Conservation (phyloP, 2,888 invertebrate species). For the Ormyrus thymus region DNA sequence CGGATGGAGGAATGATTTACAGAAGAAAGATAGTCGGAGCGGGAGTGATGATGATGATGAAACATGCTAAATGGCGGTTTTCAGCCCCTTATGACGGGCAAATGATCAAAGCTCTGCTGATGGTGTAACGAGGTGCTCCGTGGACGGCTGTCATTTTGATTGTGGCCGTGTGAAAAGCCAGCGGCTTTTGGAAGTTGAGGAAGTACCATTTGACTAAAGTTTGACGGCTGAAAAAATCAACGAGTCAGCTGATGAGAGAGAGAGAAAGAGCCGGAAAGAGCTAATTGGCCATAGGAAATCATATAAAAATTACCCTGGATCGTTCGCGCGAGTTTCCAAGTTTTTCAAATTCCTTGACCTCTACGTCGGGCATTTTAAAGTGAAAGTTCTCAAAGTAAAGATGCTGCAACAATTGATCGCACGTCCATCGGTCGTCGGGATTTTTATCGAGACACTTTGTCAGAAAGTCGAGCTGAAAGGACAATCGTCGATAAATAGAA, state of each 20-base stretch:
- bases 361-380: constrained; percentile 86
- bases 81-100: constrained; percentile 84
- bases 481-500: background rate
- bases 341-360: constrained; percentile 80
- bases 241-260: background rate
- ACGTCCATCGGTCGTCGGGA: constrained; percentile 92
- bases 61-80: background rate
- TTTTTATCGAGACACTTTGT: constrained; percentile 97
- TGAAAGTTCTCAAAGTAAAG: constrained; percentile 93
- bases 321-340: constrained; percentile 78
- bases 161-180: constrained; percentile 74
- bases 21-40: background rate
- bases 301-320: constrained; percentile 77
- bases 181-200: constrained; percentile 82
- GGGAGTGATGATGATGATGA: background rate
- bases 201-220: constrained; percentile 79
- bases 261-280: background rate
- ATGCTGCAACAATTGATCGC: constrained; percentile 92
- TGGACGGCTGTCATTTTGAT: constrained; percentile 70
- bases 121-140: constrained; percentile 74
- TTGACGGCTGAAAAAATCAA: constrained; percentile 68
- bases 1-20: background rate
- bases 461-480: constrained; percentile 71
- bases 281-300: background rate
- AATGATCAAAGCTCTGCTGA: constrained; percentile 79